Evolutionary conservation across 2,797 vertebrate genomes (phyloP).

Genomic region (Premnoplex brunnescens): DNA sequence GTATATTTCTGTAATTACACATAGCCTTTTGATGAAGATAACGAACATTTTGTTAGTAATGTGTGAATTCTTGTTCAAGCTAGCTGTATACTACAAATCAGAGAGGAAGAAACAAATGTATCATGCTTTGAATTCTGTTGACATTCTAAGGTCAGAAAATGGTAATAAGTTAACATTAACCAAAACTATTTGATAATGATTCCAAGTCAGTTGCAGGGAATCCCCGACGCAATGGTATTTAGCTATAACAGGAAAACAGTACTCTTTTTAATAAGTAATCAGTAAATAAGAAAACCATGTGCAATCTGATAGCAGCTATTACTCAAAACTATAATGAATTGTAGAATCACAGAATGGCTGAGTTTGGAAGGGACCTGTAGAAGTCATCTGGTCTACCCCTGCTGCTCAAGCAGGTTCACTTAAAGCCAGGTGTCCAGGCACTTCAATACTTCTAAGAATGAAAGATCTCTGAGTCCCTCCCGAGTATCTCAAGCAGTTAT

Average conservation of each 20-base stretch:
- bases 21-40: background rate
- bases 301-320: background rate
- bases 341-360: background rate
- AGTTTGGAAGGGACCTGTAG: background rate
- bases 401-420: background rate
- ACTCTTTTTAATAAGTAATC: background rate
- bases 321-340: background rate
- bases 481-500: background rate
- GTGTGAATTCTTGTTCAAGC: background rate
- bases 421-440: background rate
- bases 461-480: background rate
- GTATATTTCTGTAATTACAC: background rate
- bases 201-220: background rate
- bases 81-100: background rate
- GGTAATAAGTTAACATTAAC: background rate
- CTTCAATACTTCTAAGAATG: background rate
- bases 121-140: background rate
- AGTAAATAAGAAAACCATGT: background rate
- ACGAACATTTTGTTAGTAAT: background rate
- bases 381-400: background rate
- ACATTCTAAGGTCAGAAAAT: background rate
- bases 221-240: background rate
- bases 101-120: background rate
- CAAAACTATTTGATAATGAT: background rate
- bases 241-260: background rate